Evolutionary conservation across 2,888 invertebrate species (phyloP), one percentile per base, ranked within the genome.

Genomic region (Drosophila nr. perissopoda): DNA sequence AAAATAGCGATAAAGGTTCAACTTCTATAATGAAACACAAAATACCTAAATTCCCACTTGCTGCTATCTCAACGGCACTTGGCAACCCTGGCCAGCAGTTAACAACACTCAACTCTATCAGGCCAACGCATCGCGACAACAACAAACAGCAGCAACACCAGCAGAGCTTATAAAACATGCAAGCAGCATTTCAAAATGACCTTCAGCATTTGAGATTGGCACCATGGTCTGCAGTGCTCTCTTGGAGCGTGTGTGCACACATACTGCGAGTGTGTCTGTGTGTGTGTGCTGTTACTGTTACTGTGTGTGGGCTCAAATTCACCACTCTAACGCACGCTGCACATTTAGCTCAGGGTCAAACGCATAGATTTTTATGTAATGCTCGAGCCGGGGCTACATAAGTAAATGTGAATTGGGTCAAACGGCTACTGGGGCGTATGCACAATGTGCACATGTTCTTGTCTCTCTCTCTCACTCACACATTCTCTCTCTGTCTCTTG

Each of bases 311-410:
- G 58, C 54, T 27, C 31, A 51, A 70, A 75, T 62, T 72, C 81
- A 83, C 72, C 81, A 82, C 66, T 68, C 65, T 38, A 74, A 81
- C 81, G 77, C 76, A 72, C 79, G 76, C 87, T 81, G 89, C 76
- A 82, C 90, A 88, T 88, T 90, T 80, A 52, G 89, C 86, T 91
- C 89, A 89, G 88, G 89, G 89, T 91, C 83, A 90, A 58, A 79
- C 65, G 63, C 81, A 76, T 62, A 84, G 77, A 31, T 64, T 60
- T 65, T 88, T 84, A 74, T 88, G 89, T 54, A 88, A 81, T 79
- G 54, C 84, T 65, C 40, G 82, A 52, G 52, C 75, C 71, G 16
- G 69, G 33, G 63, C 68, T 57, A 80, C 73, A 29, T 84, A 46
- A 71, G 29, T 87, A 46, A 49, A 63, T 58, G 8, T 54, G 25